Evolutionary conservation across 2,797 vertebrate genomes (phyloP).

Genomic region (Rhincodon typus): DNA sequence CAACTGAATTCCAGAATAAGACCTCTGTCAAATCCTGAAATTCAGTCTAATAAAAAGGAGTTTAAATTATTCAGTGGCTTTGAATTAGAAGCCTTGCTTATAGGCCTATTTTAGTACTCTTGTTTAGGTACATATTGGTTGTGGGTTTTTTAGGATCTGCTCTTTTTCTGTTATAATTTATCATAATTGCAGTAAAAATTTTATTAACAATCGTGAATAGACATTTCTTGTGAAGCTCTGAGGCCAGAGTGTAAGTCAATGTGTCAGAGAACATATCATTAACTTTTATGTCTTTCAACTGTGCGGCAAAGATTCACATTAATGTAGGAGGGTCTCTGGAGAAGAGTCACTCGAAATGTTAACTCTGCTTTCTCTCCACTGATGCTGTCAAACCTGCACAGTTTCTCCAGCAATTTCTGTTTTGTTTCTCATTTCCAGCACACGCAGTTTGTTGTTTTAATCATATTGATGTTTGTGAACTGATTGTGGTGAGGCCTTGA

Average conservation of each 20-base stretch:
- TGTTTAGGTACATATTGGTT: background rate
- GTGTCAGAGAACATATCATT: no score
- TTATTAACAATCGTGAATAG: background rate
- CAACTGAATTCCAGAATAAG: background rate
- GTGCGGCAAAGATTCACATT: no score
- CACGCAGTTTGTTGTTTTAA: no score
- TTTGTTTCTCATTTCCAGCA: no score
- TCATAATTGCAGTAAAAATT: background rate
- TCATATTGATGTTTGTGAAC: no score
- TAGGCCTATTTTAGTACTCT: background rate
- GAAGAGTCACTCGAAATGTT: no score
- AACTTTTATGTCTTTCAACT: no score
- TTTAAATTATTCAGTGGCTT: background rate
- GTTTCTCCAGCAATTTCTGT: no score
- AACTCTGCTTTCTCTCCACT: no score
- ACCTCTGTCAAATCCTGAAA: background rate
- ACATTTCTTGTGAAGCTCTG: background rate
- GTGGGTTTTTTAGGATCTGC: background rate
- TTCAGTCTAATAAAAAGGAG: background rate
- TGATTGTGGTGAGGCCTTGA: no score
- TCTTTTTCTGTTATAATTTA: background rate
- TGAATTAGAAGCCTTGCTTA: background rate
- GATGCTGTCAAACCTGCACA: no score
- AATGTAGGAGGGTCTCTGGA: no score
- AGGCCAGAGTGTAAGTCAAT: background rate